Evolutionary conservation across 1,140 invertebrate genomes (phyloP), one percentile per base, ranked within the genome.

Genomic region (Drosophila persimilis): DNA sequence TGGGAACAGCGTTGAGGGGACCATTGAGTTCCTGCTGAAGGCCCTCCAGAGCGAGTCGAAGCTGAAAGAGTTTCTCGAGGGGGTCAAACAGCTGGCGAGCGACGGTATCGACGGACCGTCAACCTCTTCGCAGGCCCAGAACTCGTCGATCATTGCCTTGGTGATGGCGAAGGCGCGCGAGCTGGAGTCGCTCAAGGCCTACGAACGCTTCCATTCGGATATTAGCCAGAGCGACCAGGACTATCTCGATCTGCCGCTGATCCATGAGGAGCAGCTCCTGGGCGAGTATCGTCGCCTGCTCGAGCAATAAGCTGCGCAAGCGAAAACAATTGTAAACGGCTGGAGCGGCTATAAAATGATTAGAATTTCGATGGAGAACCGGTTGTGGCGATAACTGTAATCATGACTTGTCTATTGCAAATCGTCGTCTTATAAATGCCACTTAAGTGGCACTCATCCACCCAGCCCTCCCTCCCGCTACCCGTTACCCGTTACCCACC

Each of bases 201-300:
- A 93, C 44, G 80, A 93, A 15, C 92, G 94, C 3, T 92, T 95
- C 17, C 91, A 93, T n/a, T 92, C 94, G 11, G 93, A 93, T 54
- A 92, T 95, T 13, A 91, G 91, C 1, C 91, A 90, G 20, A 93
- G 93, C 8, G 94, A 95, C 47, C 93, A 94, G 73, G 94, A 94
- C 63, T 93, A 95, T 80, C 85, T 95, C 39, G 93, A 94, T 86
- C 88, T 94, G 13, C 92, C 92, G 1, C 90, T 95, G 9, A 70
- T 90, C 3, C 92, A 94, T 56, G 94, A 95, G 86, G 94, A 94
- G 81, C 90, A 93, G 41, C 93, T 94, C 64, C 92, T 95, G 1
- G 91, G 89, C 5, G 93, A 94, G 80, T 95, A 95, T 89, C 92
- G 94, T 76, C 92, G 92, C 0, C 81, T 95, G 29, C 90, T 95